phyloP scores from a whole-genome alignment of 2,113 vertebrate genomes.

The Oncorhynchus gorbuscha region DNA sequence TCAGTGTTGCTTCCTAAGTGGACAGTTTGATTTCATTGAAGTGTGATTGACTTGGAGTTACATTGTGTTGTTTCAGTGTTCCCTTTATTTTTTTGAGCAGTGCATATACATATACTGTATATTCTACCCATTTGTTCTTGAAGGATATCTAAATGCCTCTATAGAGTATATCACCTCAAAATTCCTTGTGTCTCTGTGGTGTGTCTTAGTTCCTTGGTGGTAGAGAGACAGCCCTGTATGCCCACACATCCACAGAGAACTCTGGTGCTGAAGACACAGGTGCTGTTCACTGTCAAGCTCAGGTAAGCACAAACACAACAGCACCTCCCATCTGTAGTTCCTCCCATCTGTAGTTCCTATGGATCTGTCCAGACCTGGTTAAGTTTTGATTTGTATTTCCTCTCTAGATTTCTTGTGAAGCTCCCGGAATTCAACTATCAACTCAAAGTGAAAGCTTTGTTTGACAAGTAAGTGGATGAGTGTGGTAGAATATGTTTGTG shows the following conservation, averaged over 20 bases:
- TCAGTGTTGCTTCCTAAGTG: too few species aligned
- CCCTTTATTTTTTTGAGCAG: too few species aligned
- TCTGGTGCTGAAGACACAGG: slow-evolving; percentile 90
- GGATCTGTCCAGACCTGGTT: too few species aligned
- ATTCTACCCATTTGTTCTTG: slow-evolving; percentile 9
- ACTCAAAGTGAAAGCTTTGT: slow-evolving; percentile 89
- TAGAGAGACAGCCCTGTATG: slow-evolving; percentile 97
- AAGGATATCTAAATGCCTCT: background rate
- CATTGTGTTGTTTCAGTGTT: too few species aligned
- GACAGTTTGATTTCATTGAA: too few species aligned
- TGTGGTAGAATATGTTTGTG: background rate
- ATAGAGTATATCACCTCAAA: too few species aligned
- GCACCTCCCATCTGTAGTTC: too few species aligned
- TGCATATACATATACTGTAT: too few species aligned
- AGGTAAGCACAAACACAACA: slow-evolving; percentile 68
- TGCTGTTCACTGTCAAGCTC: slow-evolving; percentile 93
- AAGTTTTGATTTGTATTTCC: slow-evolving; percentile 10
- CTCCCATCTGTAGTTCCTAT: too few species aligned
- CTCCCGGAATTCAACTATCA: slow-evolving; percentile 94
- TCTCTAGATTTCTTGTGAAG: slow-evolving; percentile 88
- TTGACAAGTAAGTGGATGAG: slow-evolving; percentile 87
- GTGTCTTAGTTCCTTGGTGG: slow-evolving; percentile 85
- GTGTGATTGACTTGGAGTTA: too few species aligned
- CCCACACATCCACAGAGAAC: slow-evolving; percentile 95
- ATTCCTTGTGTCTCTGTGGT: slow-evolving; percentile 26